Percentiles rank a stretch among this genome's conserved stretches.
Conservation (phyloP, 2,888 invertebrate species). For the Pterobdella sp. region DNA sequence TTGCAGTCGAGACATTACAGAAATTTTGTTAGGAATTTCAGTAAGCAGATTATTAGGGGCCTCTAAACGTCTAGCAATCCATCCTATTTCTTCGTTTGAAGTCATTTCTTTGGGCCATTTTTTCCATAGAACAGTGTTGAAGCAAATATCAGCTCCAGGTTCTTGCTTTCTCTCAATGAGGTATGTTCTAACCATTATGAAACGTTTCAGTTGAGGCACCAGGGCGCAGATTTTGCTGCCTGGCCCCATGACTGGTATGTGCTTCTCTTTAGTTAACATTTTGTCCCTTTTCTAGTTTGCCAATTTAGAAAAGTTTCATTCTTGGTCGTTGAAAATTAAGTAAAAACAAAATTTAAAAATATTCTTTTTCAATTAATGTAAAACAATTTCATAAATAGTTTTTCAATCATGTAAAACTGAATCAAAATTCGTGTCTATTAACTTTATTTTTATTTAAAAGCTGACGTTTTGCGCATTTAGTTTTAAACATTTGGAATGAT, state of each 20-base stretch:
- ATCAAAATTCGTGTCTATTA: too few species aligned
- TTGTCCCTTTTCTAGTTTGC: too few species aligned
- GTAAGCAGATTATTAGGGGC: constrained; percentile 48
- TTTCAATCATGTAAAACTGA: too few species aligned
- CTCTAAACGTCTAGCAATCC: constrained; percentile 43
- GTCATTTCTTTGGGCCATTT: constrained; percentile 47
- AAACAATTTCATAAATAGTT: too few species aligned
- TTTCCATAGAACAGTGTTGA: constrained; percentile 38
- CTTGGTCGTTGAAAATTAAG: background rate
- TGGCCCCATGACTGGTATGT: constrained; percentile 49
- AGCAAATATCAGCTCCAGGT: constrained; percentile 36
- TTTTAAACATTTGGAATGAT: too few species aligned
- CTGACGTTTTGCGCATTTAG: too few species aligned
- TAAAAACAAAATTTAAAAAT: too few species aligned
- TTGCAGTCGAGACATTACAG: constrained; percentile 42
- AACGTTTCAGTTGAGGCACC: constrained; percentile 45
- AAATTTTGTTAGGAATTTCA: constrained; percentile 44
- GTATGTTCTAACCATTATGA: constrained; percentile 40
- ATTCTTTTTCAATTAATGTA: too few species aligned
- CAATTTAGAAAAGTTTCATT: constrained; percentile 35
- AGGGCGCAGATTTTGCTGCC: constrained; percentile 48
- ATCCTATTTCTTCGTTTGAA: constrained; percentile 46
- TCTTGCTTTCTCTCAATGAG: constrained; percentile 36
- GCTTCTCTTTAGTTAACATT: constrained; percentile 46
- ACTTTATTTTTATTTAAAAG: too few species aligned